Evolutionary conservation across 2,888 invertebrate species (phyloP).

Genomic region (Drosophila emarginata): DNA sequence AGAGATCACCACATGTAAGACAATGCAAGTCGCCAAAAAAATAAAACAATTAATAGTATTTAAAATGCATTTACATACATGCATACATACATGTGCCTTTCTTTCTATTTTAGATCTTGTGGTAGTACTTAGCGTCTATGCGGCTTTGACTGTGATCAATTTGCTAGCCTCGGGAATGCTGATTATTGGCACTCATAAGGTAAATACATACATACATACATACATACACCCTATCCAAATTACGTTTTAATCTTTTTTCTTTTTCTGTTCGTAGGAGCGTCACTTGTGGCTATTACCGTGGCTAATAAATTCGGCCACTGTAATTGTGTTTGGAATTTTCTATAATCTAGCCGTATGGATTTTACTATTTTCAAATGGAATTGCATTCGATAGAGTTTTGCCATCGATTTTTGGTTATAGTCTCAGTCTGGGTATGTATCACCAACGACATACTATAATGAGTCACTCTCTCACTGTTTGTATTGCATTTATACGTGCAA

Average conservation of each 20-base stretch:
- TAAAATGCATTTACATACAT: no score
- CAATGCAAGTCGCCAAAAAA: neutral
- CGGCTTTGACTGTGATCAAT: neutral
- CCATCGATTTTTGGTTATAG: neutral
- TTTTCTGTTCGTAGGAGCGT: neutral
- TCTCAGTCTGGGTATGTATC: neutral
- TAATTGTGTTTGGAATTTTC: neutral
- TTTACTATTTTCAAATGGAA: neutral
- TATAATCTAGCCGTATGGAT: neutral
- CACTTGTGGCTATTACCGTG: neutral
- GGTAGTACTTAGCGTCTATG: neutral
- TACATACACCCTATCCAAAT: neutral
- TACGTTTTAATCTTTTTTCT: neutral
- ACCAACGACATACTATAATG: neutral
- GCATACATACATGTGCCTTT: neutral
- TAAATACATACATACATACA: neutral
- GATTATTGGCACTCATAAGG: neutral
- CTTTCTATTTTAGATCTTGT: neutral
- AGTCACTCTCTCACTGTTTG: neutral
- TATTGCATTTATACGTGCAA: neutral
- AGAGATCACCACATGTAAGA: slow-evolving; percentile 10
- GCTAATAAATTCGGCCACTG: neutral
- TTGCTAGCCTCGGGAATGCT: neutral
- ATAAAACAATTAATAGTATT: no score
- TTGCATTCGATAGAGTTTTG: neutral